Evolutionary conservation across 1,140 invertebrate genomes (phyloP).

Genomic region (Cheumatopsyche charites): DNA sequence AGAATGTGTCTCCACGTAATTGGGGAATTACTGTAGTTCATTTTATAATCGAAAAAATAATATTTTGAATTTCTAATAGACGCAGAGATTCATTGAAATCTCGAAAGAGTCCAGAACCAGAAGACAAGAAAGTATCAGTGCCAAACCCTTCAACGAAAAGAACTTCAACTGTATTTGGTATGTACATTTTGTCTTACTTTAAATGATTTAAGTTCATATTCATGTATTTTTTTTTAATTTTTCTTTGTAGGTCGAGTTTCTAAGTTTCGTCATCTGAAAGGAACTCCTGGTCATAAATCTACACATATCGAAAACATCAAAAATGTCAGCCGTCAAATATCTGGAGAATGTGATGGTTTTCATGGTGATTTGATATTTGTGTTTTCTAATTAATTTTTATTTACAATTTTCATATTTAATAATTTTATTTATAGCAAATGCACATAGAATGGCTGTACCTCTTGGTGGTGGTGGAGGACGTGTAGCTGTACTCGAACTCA

Average conservation of each 20-base stretch:
- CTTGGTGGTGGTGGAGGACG: constrained; percentile 88
- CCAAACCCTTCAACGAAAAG: constrained; percentile 69
- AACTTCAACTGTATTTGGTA: constrained; percentile 86
- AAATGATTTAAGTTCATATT: constrained; percentile 2
- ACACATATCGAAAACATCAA: constrained; percentile 91
- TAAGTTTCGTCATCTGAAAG: constrained; percentile 92
- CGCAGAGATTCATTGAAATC: constrained; percentile 67
- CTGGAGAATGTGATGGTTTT: constrained; percentile 93
- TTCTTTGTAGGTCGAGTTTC: constrained; percentile 75
- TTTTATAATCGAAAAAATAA: background rate
- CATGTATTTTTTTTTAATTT: background rate
- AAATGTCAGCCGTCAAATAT: constrained; percentile 88
- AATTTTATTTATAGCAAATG: constrained; percentile 70
- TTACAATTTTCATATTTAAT: background rate
- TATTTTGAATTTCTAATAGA: constrained; percentile 48
- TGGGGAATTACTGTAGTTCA: background rate
- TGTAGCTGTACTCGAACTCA: constrained; percentile 85
- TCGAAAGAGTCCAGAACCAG: constrained; percentile 58
- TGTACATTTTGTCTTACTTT: constrained; percentile 22
- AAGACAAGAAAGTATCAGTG: constrained; percentile 57
- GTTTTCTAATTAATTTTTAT: constrained; percentile 5
- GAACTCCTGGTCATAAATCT: constrained; percentile 86
- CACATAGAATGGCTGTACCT: constrained; percentile 83
- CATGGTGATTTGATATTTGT: constrained; percentile 73
- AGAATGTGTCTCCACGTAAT: background rate